Evolutionary conservation across 2,888 invertebrate species (phyloP), one percentile per base, ranked within the genome.

Genomic region (Mesorhabditis belari): DNA sequence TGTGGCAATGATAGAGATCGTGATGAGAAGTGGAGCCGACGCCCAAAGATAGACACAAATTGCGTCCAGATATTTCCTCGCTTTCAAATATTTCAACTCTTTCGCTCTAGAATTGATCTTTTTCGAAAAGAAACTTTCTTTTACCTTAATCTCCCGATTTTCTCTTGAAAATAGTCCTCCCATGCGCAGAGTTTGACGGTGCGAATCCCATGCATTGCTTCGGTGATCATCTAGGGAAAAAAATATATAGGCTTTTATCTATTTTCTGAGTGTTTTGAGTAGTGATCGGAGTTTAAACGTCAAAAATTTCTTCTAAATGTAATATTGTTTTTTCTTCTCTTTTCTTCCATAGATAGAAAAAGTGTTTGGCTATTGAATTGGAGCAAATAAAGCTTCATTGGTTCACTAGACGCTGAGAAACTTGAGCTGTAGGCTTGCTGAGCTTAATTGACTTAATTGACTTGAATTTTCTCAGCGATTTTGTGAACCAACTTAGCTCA

Each of bases 31-130:
- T 0, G 96, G 96, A 5, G 95, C 95, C 0, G 92, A 92, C 0
- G 96, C 96, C 96, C 96, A 98, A 82, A 98, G 89, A 82, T 92
- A 96, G 17, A 98, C 96, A 83, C 96, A 98, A 9, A 73, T 50
- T 0, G 96, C 96, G 84, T 98, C 96, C 70, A 98, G 83, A 83
- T 95, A 96, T 17, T 60, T 29, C 23, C 80, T 66, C 57, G 55
- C 63, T 58, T 28, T 62, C 44, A 79, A 58, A 55, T 75, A 76
- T 4, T 63, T 62, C 24, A 77, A 58, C 63, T 77, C 77, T 17
- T 68, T 56, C 24, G 58, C 51, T 27, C 63, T 61, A n/a, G n/a
- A 35, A 35, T 35, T 35, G 44, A 17, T 35, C 1, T 35, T 17
- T 35, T 17, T 35, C 44, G 0, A 17, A 35, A 35, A 1, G 44